Evolutionary conservation across 2,797 vertebrate genomes (phyloP), one percentile per base, ranked within the genome.

Genomic region (Zalophus californianus): DNA sequence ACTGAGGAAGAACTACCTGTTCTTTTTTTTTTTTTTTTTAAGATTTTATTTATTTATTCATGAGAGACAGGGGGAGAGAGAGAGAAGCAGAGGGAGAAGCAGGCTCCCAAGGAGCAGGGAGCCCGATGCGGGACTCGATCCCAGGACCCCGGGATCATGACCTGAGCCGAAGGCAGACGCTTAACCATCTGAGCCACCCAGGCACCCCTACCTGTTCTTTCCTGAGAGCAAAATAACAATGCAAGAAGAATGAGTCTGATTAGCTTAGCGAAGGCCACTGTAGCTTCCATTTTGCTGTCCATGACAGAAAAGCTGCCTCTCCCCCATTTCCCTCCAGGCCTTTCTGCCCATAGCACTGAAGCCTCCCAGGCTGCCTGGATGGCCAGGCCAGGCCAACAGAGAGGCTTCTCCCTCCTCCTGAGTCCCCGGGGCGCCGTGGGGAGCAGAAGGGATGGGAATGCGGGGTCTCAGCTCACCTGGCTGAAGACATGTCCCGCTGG

Each of bases 211-310:
- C 78, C 90, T 70, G 52, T 88, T 86, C 80, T 64, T 54, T 90
- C 48, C 62, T 93, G 86, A 77, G 44, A 60, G 75, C 23, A 58
- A 89, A 93, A 23, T 93, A 92, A 94, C 1, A 9, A 89, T 35
- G 44, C 68, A 11, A 60, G 75, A 91, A 91, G 72, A 96, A 97
- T 62, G 84, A 11, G 12, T 38, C 66, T 62, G 72, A 90, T 93
- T 62, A 97, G 80, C 93, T 96, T 60, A 64, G 80, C 86, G 72
- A 68, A 93, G 68, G 50, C 85, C 73, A 79, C 35, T 90, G 72
- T 87, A 78, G 68, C 44, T n/a, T 94, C 75, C 70, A 4, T 91
- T 90, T 94, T 90, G 58, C 91, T 50, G 25, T 64, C 44, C 11
- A 50, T 58, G 44, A 38, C 87, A 97, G 72, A 62, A 95, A 97